phyloP scores from a whole-genome alignment of 2,888 invertebrate genomes.

The Mimumesa dahlbomi region DNA sequence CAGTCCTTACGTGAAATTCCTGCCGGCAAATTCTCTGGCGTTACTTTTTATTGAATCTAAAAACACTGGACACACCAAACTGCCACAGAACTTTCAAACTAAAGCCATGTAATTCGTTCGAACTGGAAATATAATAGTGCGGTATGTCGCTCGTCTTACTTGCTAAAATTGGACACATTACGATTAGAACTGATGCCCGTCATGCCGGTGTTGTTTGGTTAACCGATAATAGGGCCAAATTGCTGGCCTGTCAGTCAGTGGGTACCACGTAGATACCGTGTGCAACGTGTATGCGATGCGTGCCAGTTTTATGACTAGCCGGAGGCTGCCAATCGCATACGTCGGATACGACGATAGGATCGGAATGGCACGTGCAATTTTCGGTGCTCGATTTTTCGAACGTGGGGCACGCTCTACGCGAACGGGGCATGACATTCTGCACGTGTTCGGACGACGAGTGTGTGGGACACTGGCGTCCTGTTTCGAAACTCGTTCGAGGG shows the following conservation, averaged over 20 bases:
- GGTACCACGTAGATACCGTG: slow-evolving; percentile 7
- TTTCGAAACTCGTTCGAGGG: background rate
- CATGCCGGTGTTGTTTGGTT: slow-evolving; percentile 73
- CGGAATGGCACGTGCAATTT: slow-evolving; percentile 55
- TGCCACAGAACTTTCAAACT: slow-evolving; percentile 10
- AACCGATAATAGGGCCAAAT: slow-evolving; percentile 75
- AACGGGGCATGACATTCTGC: slow-evolving; percentile 17
- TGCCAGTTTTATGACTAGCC: slow-evolving; percentile 73
- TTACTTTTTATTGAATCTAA: slow-evolving; percentile 53
- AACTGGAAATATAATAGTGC: slow-evolving; percentile 22
- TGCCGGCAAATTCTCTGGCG: slow-evolving; percentile 25
- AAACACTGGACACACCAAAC: slow-evolving; percentile 27
- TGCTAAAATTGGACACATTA: background rate
- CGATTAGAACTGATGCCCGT: slow-evolving; percentile 37
- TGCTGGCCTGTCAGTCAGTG: slow-evolving; percentile 70
- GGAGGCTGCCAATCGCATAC: slow-evolving; percentile 67
- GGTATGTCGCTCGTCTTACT: slow-evolving; percentile 21
- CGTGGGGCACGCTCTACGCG: background rate
- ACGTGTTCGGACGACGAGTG: background rate
- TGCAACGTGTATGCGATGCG: slow-evolving; percentile 42
- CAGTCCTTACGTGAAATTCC: slow-evolving; percentile 31
- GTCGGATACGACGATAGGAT: slow-evolving; percentile 63
- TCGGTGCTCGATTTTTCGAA: slow-evolving; percentile 42
- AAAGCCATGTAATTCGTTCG: slow-evolving; percentile 41
- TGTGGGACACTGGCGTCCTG: background rate